phyloP scores from a whole-genome alignment of 2,797 vertebrate species.

The Rhinella marina region DNA sequence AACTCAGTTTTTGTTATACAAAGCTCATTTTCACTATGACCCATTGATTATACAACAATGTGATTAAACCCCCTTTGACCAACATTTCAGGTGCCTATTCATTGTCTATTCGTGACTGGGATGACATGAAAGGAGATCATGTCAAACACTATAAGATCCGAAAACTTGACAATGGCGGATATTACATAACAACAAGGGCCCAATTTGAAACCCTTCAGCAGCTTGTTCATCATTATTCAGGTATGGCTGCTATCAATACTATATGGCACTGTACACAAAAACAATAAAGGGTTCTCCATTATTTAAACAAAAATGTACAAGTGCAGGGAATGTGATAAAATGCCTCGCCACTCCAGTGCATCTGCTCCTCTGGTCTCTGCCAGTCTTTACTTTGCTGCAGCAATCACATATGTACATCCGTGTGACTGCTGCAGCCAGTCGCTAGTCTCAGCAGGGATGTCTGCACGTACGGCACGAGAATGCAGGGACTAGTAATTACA shows the following conservation, averaged over 20 bases:
- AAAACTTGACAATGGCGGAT: conserved; percentile 96
- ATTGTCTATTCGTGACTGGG: conserved; percentile 96
- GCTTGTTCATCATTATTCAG: conserved; percentile 96
- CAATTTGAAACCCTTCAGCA: conserved; percentile 96
- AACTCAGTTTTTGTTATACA: background rate
- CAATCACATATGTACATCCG: too few relatives aligned
- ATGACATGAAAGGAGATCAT: conserved; percentile 94
- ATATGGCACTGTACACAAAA: background rate
- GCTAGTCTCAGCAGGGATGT: too few relatives aligned
- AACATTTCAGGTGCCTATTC: conserved; percentile 90
- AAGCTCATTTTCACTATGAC: background rate
- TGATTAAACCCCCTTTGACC: background rate
- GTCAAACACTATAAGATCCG: conserved; percentile 99
- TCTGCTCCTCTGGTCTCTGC: too few relatives aligned
- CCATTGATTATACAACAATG: background rate
- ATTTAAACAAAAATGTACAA: too few relatives aligned
- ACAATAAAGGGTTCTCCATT: too few relatives aligned
- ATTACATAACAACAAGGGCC: conserved; percentile 97
- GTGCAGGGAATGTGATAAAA: too few relatives aligned
- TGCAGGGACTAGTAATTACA: too few relatives aligned
- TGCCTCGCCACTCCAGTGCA: too few relatives aligned
- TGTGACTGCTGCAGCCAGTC: too few relatives aligned
- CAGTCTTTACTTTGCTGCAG: too few relatives aligned
- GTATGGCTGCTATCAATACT: conserved; percentile 73
- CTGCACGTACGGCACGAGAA: too few relatives aligned